Base-by-base conservation (phyloP, 2,888 invertebrate genomes). In the Serrognathus titanus region DNA sequence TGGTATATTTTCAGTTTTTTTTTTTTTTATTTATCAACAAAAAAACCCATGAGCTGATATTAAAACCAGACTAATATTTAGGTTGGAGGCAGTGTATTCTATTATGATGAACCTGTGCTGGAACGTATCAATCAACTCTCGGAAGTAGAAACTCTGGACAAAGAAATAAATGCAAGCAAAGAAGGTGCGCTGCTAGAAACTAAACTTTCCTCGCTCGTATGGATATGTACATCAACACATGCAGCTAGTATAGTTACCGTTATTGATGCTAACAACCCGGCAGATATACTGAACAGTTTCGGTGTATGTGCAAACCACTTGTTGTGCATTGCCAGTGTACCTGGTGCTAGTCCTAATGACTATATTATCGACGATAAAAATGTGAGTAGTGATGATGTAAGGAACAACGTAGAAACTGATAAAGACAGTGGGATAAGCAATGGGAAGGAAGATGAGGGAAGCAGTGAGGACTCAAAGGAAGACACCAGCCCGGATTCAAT, bases 251-350 rank as follows among this genome's bases (percentile, higher is more conserved):
- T 87, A 56, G 88, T 88, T 20, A 88, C 87, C 73, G 86, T 99
- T 53, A 90, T 99, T 60, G 98, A 99, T 77, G 97, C 97, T 3
- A 98, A 97, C 78, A 94, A 95, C 74, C 97, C 98, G 11, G 96
- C 93, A 0, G 94, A 94, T 63, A 88, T 98, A 59, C 82, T 99
- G 52, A 94, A 96, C 71, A 90, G 94, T 59, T 99, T 99, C 79
- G 88, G 91, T 35, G 93, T 97, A 50, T 92, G 92, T 71, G 89
- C 93, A 66, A 93, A 94, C 59, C 95, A 96, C 78, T 84, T 99
- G 58, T 82, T 99, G 48, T 98, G 97, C 78, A 94, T 99, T 62
- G 92, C 97, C 24, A 96, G 96, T 62, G 95, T 99, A 36, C 94
- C 94, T 58, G 97, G 97, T 80, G 89, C 90, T 50, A 82, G 85